Base-by-base conservation (phyloP, 2,888 invertebrate species). In the Athrips mouffetella region DNA sequence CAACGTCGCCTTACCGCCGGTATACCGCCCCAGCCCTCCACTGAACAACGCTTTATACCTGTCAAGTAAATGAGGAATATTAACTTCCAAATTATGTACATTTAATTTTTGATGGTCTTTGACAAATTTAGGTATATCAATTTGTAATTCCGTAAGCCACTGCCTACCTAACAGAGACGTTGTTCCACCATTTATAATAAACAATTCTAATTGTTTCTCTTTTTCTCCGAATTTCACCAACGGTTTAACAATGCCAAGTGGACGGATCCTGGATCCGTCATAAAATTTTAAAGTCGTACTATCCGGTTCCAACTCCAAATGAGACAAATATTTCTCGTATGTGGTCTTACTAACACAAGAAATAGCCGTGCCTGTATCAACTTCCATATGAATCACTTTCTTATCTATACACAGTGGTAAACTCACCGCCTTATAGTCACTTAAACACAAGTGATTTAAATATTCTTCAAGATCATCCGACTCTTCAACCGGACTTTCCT, bases 341-440 rank as follows among this genome's bases (percentile, higher is more conserved):
- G 53, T 59, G 1, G n/a, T 3, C n/a, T 37, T 44, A 51, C 54
- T 62, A 4, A 61, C 56, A 31, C 62, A 63, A 0, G 63, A 62
- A 11, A 63, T 45, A 0, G 57, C 57, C 0, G 58, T 49, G 0
- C 62, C 61, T 0, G 62, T 66, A 42, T 66, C 64, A 0, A 59
- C 31, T 42, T 62, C 60, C 63, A 66, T 64, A 5, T n/a, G 0
- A 11, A 62, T 48, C 0, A 31, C 5, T 1, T 10, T 29, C 7
- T 40, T 47, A 6, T 62, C 53, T 2, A 62, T 48, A 4, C 3
- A 18, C 0, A 62, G 2, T n/a, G 47, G 10, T 23, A 60, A 2
- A 45, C 60, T 57, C 15, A 60, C 59, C 49, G 58, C 29, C 35
- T 46, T 44, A 18, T 60, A 61, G 8, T 48, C 21, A 1, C 51